A percentile compares a stretch with the other conserved stretches of the same genome.
These are phyloP conservation scores for Nycticorax nycticorax DNA, from an alignment of 2,113 vertebrate species.

Conservation along the genomic window DNA sequence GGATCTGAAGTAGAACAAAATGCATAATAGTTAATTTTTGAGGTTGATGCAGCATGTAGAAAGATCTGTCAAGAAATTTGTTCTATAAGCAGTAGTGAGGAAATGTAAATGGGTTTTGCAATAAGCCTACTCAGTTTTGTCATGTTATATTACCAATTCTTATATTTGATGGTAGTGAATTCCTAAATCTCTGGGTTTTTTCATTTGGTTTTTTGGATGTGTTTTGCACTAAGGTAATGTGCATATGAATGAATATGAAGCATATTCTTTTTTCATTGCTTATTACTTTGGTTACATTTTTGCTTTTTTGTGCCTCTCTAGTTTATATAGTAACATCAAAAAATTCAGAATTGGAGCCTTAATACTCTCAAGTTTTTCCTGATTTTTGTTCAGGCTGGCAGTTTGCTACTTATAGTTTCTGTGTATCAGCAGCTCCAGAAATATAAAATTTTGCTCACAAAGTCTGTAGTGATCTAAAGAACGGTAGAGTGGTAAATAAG, in stretches of 20 bases:
- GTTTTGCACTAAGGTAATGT: neutral
- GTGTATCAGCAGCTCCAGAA: neutral
- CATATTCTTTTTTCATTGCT: neutral
- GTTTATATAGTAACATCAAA: fast-evolving
- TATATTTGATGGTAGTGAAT: neutral
- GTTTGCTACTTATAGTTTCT: neutral
- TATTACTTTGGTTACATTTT: neutral
- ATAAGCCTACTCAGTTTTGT: neutral
- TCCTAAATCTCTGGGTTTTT: neutral
- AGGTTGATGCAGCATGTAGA: neutral
- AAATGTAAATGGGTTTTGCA: neutral
- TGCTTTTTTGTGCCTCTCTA: neutral
- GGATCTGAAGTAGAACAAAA: neutral
- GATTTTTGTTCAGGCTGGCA: neutral
- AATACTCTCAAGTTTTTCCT: neutral
- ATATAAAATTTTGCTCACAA: neutral
- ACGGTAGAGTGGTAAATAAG: slow-evolving; percentile 31
- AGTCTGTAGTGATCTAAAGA: neutral
- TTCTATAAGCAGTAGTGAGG: neutral
- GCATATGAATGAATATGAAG: neutral
- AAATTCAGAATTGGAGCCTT: neutral
- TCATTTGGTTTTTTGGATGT: fast-evolving
- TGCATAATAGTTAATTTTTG: neutral
- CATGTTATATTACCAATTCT: neutral
- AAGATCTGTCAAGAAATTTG: neutral